Percentiles rank a stretch among this genome's conserved stretches.
These are phyloP conservation scores for Dioctria linearis DNA, from an alignment of 2,888 invertebrate species.

Conservation along the genomic window DNA sequence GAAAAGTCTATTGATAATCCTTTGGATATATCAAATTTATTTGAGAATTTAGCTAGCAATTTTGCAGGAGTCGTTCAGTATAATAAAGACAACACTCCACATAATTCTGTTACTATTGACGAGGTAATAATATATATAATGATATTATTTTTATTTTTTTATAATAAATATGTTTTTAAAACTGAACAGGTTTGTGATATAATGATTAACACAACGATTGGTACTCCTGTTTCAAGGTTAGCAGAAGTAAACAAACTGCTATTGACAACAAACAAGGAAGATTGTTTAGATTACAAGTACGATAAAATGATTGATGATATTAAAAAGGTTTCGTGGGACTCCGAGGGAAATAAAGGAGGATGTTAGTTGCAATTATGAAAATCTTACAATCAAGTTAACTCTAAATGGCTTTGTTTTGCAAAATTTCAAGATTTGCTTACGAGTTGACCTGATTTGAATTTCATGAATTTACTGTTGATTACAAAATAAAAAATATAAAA, in stretches of 20 bases:
- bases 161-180: background rate
- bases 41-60: slow-evolving; percentile 85
- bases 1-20: slow-evolving; percentile 74
- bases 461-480: background rate
- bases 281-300: slow-evolving; percentile 89
- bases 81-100: slow-evolving; percentile 90
- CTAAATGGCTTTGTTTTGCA: no score
- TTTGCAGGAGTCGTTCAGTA: slow-evolving; percentile 95
- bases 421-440: no score
- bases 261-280: slow-evolving; percentile 77
- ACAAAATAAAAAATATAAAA: background rate
- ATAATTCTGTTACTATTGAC: slow-evolving; percentile 85
- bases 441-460: background rate
- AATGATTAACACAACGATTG: slow-evolving; percentile 77
- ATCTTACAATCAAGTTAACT: no score
- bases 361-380: background rate
- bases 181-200: slow-evolving; percentile 79
- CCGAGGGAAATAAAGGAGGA: slow-evolving; percentile 76
- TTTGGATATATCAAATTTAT: slow-evolving; percentile 85
- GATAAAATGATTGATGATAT: slow-evolving; percentile 80
- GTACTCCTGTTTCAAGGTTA: slow-evolving; percentile 78
- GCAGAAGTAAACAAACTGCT: slow-evolving; percentile 82
- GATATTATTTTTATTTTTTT: background rate
- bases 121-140: slow-evolving; percentile 69
- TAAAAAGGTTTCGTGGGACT: slow-evolving; percentile 79